Evolutionary conservation across 2,888 invertebrate genomes (phyloP).

Genomic region (Hypselothyrea guttata): DNA sequence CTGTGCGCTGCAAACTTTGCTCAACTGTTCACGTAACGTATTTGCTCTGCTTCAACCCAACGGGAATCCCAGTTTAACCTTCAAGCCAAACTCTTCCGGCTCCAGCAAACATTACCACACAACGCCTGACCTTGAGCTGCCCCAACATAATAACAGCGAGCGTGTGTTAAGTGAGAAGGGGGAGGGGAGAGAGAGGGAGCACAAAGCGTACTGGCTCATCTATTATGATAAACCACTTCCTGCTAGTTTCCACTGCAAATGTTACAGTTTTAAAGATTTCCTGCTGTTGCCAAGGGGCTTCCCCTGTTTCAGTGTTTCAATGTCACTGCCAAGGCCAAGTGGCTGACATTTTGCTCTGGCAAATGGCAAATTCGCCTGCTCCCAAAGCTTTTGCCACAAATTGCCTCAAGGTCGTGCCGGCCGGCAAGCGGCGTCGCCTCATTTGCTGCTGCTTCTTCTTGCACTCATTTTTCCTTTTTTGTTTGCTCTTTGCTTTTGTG

Average conservation of each 20-base stretch:
- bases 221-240: constrained; percentile 69
- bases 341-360: constrained; percentile 46
- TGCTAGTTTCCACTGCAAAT: constrained; percentile 39
- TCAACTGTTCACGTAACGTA: no score
- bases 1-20: no score
- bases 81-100: constrained; percentile 35
- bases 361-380: constrained; percentile 46
- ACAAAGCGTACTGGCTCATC: constrained; percentile 40
- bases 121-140: constrained; percentile 46
- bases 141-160: constrained; percentile 11
- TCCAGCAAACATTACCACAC: constrained; percentile 43
- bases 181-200: no score
- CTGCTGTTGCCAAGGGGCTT: constrained; percentile 40
- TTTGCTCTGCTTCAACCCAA: constrained; percentile 18
- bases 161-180: no score
- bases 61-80: constrained; percentile 32
- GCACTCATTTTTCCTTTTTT: neutral
- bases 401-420: constrained; percentile 62
- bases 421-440: constrained; percentile 45
- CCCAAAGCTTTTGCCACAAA: constrained; percentile 35
- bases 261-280: constrained; percentile 27
- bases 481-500: constrained; percentile 36
- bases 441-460: constrained; percentile 10
- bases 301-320: constrained; percentile 52
- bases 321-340: constrained; percentile 63